Conservation (phyloP, 2,113 vertebrate genomes). For the Egretta garzetta region DNA sequence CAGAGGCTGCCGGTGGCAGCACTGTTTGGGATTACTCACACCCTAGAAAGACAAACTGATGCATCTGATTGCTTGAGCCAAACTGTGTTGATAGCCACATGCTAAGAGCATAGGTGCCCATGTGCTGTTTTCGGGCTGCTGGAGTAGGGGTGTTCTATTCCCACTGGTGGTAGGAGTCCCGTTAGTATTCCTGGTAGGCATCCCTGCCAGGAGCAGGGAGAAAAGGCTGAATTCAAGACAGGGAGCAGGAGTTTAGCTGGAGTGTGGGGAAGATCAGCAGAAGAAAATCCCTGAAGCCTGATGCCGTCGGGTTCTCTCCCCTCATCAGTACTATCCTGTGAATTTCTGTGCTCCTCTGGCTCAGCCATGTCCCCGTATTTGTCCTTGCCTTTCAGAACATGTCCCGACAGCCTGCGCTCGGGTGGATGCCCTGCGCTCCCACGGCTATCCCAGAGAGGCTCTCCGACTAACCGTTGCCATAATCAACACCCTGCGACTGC, state of each 20-base stretch:
- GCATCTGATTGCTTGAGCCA: background rate
- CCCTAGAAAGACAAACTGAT: background rate
- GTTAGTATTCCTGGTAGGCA: background rate
- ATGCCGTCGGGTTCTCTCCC: background rate
- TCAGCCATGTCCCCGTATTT: background rate
- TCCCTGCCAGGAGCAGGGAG: background rate
- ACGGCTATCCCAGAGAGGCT: constrained; percentile 96
- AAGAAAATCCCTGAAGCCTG: background rate
- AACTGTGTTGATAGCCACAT: background rate
- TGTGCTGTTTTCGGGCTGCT: background rate
- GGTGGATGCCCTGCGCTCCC: constrained; percentile 94
- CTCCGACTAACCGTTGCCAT: constrained; percentile 95
- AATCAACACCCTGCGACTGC: constrained; percentile 94
- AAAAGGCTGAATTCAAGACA: background rate
- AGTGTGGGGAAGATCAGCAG: background rate
- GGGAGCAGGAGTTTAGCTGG: background rate
- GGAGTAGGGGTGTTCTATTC: background rate
- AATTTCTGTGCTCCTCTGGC: background rate
- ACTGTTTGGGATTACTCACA: background rate
- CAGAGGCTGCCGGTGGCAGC: background rate
- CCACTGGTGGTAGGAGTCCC: background rate
- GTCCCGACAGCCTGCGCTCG: constrained; percentile 96
- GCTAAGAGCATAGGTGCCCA: background rate
- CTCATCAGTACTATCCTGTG: fast-evolving
- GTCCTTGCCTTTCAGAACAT: constrained; percentile 82